These are phyloP conservation scores for Episyrphus balteatus DNA, from an alignment of 1,140 invertebrate genomes.

Conservation along the genomic window DNA sequence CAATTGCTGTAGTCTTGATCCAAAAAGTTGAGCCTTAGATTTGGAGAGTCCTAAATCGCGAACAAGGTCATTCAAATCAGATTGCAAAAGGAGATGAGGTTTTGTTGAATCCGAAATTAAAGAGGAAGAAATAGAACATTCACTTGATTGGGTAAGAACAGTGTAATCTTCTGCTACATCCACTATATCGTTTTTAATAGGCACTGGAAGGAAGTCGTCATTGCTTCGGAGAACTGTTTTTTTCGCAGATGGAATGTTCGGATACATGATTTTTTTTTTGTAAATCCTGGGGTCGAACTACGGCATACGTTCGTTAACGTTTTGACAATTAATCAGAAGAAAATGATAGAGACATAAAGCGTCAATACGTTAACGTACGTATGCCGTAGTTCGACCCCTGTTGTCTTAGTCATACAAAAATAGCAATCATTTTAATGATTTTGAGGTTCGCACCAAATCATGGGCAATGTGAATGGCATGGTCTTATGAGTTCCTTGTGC, in stretches of 20 bases:
- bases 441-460: constrained; percentile 9
- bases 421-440: constrained; percentile 10
- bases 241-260: constrained; percentile 4
- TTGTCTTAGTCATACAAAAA: constrained; percentile 7
- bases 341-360: too few relatives aligned
- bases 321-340: too few relatives aligned
- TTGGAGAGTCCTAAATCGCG: too few relatives aligned
- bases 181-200: neutral
- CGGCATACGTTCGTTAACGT: too few relatives aligned
- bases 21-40: too few relatives aligned
- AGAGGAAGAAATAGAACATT: neutral
- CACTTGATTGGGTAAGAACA: neutral
- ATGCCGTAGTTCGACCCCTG: too few relatives aligned
- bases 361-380: too few relatives aligned
- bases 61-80: neutral
- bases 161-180: neutral
- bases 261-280: constrained; percentile 6
- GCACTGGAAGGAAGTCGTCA: constrained; percentile 1
- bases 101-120: neutral
- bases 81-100: neutral
- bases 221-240: constrained; percentile 13
- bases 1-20: too few relatives aligned
- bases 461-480: constrained; percentile 7
- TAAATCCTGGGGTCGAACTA: too few relatives aligned
- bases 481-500: neutral